Conservation (phyloP, 2,113 vertebrate genomes). For the zebrafish (Danio rerio) region DNA sequence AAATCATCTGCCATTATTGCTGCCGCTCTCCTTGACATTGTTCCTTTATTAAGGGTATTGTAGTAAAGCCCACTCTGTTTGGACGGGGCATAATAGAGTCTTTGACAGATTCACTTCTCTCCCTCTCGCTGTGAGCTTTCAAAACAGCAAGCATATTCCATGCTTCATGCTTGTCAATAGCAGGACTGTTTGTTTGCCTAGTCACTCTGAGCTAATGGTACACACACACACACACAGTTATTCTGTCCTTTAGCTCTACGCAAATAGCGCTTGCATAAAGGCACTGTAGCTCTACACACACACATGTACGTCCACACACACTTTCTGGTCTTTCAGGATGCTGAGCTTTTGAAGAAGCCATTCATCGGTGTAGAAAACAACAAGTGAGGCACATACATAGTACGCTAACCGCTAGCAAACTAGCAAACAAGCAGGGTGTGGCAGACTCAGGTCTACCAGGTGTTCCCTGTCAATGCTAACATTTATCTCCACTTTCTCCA, state of each 20-base stretch:
- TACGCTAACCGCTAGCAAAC: constrained; percentile 10
- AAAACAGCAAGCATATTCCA: constrained; percentile 72
- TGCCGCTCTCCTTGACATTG: constrained; percentile 74
- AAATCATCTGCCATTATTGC: constrained; percentile 79
- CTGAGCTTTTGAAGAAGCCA: constrained; percentile 44
- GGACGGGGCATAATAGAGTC: constrained; percentile 76
- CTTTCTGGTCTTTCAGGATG: constrained; percentile 35
- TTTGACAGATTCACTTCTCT: constrained; percentile 78
- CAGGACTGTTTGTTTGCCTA: constrained; percentile 77
- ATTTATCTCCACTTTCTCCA: constrained; percentile 59
- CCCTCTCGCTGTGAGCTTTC: constrained; percentile 58
- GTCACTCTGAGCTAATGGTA: constrained; percentile 72
- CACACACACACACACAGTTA: constrained; percentile 73
- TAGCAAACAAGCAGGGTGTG: constrained; percentile 27
- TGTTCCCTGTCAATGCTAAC: constrained; percentile 69
- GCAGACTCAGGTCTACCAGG: constrained; percentile 66
- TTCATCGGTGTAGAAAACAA: constrained; percentile 58
- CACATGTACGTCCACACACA: constrained; percentile 3
- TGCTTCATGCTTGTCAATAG: constrained; percentile 73
- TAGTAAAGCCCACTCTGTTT: constrained; percentile 69
- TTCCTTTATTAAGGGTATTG: constrained; percentile 79
- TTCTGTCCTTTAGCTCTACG: constrained; percentile 68
- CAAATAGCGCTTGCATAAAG: constrained; percentile 77
- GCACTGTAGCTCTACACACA: constrained; percentile 62
- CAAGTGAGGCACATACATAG: constrained; percentile 19